phyloP scores from a whole-genome alignment of 2,888 invertebrate genomes.

The Biston stratarius region DNA sequence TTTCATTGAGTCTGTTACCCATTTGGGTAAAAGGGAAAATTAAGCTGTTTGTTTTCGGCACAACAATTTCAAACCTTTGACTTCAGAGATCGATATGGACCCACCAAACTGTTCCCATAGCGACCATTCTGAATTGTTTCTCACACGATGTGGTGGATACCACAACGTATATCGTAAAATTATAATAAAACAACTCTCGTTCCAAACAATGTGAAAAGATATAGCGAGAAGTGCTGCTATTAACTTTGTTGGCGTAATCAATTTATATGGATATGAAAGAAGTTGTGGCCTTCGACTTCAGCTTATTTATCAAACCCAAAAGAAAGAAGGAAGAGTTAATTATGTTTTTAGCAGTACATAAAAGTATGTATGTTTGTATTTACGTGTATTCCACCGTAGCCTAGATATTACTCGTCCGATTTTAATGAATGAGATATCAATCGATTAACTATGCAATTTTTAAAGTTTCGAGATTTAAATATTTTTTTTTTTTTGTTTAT shows the following conservation, averaged over 20 bases:
- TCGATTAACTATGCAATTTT: too few relatives aligned
- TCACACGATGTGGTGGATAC: constrained; percentile 44
- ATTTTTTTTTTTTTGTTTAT: too few relatives aligned
- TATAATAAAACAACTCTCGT: constrained; percentile 45
- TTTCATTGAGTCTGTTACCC: too few relatives aligned
- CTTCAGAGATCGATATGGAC: constrained; percentile 2
- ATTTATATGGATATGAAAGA: constrained; percentile 1
- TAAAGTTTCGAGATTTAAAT: too few relatives aligned
- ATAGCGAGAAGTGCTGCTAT: neutral
- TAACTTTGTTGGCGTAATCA: constrained; percentile 3
- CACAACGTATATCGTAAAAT: too few relatives aligned
- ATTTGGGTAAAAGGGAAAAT: too few relatives aligned
- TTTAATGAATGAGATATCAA: too few relatives aligned
- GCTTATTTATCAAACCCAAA: neutral
- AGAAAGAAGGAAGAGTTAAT: too few relatives aligned
- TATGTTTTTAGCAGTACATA: too few relatives aligned
- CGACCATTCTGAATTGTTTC: constrained; percentile 11
- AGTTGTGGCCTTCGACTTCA: neutral
- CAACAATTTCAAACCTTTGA: neutral
- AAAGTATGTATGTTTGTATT: too few relatives aligned
- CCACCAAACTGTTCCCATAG: constrained; percentile 6
- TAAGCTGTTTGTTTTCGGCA: neutral
- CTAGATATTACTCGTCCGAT: too few relatives aligned
- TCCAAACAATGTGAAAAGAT: constrained; percentile 1
- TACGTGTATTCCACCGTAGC: too few relatives aligned